phyloP scores from a whole-genome alignment of 2,888 invertebrate species.

The Drosophila kokeensis region DNA sequence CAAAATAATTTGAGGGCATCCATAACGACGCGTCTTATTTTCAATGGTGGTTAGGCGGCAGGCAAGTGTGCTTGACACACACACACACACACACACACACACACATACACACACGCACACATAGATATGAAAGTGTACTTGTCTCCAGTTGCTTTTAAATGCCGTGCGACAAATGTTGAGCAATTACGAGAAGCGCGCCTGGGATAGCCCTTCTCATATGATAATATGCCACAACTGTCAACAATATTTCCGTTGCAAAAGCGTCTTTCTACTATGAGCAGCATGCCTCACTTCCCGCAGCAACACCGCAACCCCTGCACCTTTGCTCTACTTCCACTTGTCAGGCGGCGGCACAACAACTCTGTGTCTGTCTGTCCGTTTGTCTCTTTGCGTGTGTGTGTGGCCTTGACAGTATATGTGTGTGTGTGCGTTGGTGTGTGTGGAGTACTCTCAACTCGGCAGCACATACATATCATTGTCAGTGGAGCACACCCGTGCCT shows the following conservation, averaged over 20 bases:
- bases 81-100: neutral
- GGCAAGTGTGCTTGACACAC: slow-evolving; percentile 13
- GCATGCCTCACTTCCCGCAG: neutral
- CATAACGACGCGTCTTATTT: slow-evolving; percentile 13
- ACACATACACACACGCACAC: neutral
- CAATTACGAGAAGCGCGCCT: slow-evolving; percentile 53
- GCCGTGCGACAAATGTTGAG: slow-evolving; percentile 57
- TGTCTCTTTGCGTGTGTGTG: slow-evolving; percentile 20
- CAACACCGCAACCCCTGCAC: neutral
- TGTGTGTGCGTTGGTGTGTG: slow-evolving; percentile 10
- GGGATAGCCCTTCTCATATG: slow-evolving; percentile 57
- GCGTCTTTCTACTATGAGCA: slow-evolving; percentile 9
- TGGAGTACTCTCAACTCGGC: slow-evolving; percentile 30
- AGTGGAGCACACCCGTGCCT: slow-evolving; percentile 65
- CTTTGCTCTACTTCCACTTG: neutral
- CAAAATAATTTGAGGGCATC: slow-evolving; percentile 26
- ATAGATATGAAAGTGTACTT: neutral
- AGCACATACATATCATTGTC: slow-evolving; percentile 73
- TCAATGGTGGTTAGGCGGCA: neutral
- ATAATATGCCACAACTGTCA: slow-evolving; percentile 81
- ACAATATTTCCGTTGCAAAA: slow-evolving; percentile 76
- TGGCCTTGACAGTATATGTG: slow-evolving; percentile 47
- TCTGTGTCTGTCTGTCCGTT: slow-evolving; percentile 23
- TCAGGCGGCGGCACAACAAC: slow-evolving; percentile 43
- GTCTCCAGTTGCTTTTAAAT: slow-evolving; percentile 32